Evolutionary conservation across 1,140 invertebrate species (phyloP).

Genomic region (Ridgeia piscesae): DNA sequence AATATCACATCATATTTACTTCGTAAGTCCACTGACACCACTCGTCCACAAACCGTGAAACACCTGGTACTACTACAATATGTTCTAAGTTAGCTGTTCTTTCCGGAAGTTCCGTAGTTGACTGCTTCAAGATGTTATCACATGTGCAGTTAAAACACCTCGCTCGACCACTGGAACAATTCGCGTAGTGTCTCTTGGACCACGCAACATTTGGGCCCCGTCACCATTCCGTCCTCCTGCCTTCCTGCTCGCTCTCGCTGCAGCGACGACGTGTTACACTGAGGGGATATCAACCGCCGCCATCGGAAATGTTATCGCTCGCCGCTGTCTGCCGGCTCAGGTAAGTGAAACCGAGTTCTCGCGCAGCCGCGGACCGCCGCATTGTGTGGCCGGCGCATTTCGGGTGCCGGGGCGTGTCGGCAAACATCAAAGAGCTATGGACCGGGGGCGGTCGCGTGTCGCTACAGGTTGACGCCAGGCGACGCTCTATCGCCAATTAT

Average conservation of each 20-base stretch:
- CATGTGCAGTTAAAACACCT: not conserved
- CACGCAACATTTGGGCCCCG: not conserved
- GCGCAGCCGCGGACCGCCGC: not conserved
- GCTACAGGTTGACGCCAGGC: not conserved
- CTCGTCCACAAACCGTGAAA: no score
- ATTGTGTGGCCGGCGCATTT: not conserved
- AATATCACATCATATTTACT: no score
- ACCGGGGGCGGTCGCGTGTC: not conserved
- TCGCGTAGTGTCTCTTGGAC: not conserved
- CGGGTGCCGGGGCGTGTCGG: not conserved
- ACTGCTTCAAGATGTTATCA: not conserved
- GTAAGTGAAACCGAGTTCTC: not conserved
- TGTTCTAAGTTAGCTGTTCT: not conserved
- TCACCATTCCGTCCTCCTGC: not conserved
- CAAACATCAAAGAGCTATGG: not conserved
- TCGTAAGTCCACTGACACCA: no score
- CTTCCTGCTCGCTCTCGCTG: not conserved
- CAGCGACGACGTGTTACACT: not conserved
- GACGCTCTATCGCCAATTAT: not conserved
- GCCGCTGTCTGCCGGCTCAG: not conserved
- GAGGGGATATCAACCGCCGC: not conserved
- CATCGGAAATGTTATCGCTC: not conserved
- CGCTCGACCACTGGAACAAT: not conserved
- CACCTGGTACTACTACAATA: no score
- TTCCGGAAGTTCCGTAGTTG: not conserved